Evolutionary conservation across 2,113 vertebrate species (phyloP), one percentile per base, ranked within the genome.

Genomic region (Hypocryptadius cinnamomeus): DNA sequence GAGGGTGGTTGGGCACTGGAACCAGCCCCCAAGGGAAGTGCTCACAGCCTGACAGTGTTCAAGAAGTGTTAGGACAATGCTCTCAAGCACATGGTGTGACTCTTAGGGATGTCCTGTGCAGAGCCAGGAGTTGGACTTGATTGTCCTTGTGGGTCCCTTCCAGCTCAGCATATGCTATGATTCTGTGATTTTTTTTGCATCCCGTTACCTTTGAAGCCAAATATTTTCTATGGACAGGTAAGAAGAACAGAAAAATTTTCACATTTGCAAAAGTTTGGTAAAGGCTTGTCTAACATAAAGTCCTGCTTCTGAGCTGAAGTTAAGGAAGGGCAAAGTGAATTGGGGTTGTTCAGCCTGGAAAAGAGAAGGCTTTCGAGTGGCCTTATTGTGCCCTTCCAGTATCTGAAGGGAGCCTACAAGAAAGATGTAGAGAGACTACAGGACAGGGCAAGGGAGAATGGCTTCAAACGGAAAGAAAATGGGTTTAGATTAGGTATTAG

Each of bases 51-150:
- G 70, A 20, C 27, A 45, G 59, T 35, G 10, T 10, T 66, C 51
- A 25, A 3, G 10, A 13, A 0, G 1, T 1, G 1, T 42, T 66
- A 35, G 21, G 10, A 42, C 6, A 59, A 13, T 27, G 5, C 16
- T 59, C 9, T 50, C 3, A 8, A 17, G 53, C 37, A 27, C 25
- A 12, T 6, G 53, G 11, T 77, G 53, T 44, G 27, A 14, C 2
- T 51, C 31, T 22, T 44, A 11, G 37, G 42, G 6, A 2, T 11
- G 25, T 68, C 3, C 37, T 85, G 31, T 50, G 37, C 9, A 21
- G 44, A 31, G 20, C 6, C 7, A 68, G 9, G 37, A 50, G 11
- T 1, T 59, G 51, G 31, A 35, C 30, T 65, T 1, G 0, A 15
- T 42, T 31, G 22, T 37, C 53, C 22, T 85, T 35, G 10, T 18